Conservation (phyloP, 2,888 invertebrate genomes). For the Troglohyphantes excavatus region DNA sequence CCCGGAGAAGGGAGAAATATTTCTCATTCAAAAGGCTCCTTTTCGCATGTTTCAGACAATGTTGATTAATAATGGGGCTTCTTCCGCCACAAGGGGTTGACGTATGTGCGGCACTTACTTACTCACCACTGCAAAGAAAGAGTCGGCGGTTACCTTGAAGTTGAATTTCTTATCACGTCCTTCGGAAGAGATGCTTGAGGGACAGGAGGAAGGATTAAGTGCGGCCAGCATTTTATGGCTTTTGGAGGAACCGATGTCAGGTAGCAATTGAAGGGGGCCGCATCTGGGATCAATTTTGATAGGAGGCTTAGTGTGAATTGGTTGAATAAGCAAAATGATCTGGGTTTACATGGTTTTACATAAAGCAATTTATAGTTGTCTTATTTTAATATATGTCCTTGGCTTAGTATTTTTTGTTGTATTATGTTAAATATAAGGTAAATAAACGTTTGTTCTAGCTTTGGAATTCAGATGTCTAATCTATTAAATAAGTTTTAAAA, state of each 20-base stretch:
- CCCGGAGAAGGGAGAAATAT: not conserved
- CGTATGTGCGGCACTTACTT: not conserved
- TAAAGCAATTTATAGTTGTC: too few relatives aligned
- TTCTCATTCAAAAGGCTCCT: conserved; percentile 46
- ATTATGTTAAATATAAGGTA: too few relatives aligned
- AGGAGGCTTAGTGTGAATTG: not conserved
- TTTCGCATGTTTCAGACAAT: conserved; percentile 47
- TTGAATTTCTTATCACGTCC: conserved; percentile 52
- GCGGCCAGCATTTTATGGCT: not conserved
- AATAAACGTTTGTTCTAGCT: too few relatives aligned
- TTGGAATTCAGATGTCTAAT: too few relatives aligned
- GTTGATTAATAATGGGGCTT: conserved; percentile 54
- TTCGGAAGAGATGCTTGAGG: not conserved
- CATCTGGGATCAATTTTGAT: not conserved
- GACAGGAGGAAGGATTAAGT: not conserved
- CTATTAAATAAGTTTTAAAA: too few relatives aligned
- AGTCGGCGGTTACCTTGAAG: not conserved
- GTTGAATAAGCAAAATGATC: not conserved
- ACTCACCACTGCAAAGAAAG: not conserved
- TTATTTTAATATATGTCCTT: too few relatives aligned
- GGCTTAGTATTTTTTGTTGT: too few relatives aligned
- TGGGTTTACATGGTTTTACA: too few relatives aligned
- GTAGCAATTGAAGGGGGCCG: not conserved
- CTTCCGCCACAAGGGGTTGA: conserved; percentile 5
- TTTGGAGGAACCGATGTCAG: not conserved